These are phyloP conservation scores for Chydorus sphaericus DNA, from an alignment of 2,888 invertebrate genomes.

Conservation along the genomic window DNA sequence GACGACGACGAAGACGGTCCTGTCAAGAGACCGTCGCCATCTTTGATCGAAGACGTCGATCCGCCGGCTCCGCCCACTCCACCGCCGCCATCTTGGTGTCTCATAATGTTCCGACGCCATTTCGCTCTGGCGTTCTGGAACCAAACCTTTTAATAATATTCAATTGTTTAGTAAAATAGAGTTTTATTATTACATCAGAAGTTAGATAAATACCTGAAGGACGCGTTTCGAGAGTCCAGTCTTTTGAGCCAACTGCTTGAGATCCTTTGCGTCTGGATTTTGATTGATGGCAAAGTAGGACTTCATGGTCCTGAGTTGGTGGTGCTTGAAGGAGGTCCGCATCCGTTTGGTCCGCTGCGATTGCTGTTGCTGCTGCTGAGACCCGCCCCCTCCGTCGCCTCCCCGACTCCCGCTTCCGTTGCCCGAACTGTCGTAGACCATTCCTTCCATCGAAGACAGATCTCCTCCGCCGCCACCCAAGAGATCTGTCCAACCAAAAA, in stretches of 20 bases:
- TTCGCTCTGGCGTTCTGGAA: constrained; percentile 98
- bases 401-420: constrained; percentile 44
- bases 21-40: constrained; percentile 4
- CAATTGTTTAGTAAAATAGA: not conserved
- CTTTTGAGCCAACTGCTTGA: constrained; percentile 95
- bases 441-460: constrained; percentile 31
- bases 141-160: constrained; percentile 63
- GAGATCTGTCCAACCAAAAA: constrained; percentile 42
- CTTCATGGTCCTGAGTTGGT: constrained; percentile 97
- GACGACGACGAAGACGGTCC: constrained; percentile 1
- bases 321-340: constrained; percentile 98
- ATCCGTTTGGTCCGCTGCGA: constrained; percentile 74
- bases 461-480: constrained; percentile 52
- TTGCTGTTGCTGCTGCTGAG: constrained; percentile 39
- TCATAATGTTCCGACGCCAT: constrained; percentile 86
- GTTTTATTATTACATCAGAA: not conserved
- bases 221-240: constrained; percentile 96
- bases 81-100: constrained; percentile 35
- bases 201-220: constrained; percentile 58
- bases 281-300: constrained; percentile 97
- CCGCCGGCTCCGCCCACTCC: constrained; percentile 5
- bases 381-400: constrained; percentile 47
- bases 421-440: constrained; percentile 34
- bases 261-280: constrained; percentile 97
- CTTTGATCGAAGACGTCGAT: constrained; percentile 7